These are phyloP conservation scores for Malurus melanocephalus DNA, from an alignment of 2,113 vertebrate genomes.

Conservation along the genomic window DNA sequence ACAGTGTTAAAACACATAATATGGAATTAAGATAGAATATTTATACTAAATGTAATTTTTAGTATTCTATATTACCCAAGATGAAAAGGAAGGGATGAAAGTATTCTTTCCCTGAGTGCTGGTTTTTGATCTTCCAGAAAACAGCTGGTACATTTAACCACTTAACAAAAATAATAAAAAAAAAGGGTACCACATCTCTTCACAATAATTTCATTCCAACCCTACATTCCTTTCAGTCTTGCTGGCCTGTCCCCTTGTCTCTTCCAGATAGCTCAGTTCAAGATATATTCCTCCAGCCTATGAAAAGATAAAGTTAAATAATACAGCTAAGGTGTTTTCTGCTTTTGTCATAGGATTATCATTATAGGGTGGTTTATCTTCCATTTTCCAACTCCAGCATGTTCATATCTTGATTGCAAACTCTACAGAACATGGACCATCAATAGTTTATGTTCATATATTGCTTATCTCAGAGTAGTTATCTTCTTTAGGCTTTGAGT, in stretches of 20 bases:
- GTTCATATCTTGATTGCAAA: not conserved
- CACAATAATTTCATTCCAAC: not conserved
- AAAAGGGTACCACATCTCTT: not conserved
- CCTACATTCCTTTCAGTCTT: not conserved
- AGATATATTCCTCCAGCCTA: not conserved
- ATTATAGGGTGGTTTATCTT: not conserved
- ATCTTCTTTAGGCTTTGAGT: not conserved
- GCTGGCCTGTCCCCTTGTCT: not conserved
- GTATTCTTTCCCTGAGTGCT: not conserved
- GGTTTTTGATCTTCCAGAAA: not conserved
- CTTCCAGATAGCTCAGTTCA: not conserved
- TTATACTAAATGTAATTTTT: not conserved
- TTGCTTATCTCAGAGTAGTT: not conserved
- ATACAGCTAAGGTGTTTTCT: accelerated
- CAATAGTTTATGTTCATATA: not conserved
- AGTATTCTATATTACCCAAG: not conserved
- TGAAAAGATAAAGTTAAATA: not conserved
- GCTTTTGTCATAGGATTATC: not conserved
- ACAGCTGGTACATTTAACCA: not conserved
- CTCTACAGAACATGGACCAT: not conserved
- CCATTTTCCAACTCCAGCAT: not conserved
- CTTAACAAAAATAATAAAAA: not conserved
- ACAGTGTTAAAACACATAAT: not conserved
- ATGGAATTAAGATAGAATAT: not conserved
- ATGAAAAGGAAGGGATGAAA: not conserved